phyloP scores from a whole-genome alignment of 2,888 invertebrate genomes.

The Adelognathus sp. region DNA sequence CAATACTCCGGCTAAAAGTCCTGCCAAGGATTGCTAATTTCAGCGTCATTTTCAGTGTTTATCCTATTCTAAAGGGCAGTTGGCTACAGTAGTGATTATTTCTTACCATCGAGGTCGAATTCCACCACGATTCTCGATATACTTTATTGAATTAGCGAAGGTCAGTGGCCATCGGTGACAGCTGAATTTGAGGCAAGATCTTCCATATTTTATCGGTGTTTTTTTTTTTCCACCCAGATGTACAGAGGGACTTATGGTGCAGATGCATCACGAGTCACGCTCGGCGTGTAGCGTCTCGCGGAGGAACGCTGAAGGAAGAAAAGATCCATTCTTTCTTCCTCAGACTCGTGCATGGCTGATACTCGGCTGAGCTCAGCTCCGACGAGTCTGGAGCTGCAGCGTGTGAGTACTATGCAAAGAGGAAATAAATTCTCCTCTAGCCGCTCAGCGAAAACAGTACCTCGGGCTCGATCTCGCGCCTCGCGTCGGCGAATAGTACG shows the following conservation, averaged over 20 bases:
- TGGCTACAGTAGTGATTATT: no score
- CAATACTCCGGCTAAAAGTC: no score
- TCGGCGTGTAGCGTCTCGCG: background rate
- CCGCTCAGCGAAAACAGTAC: conserved; percentile 35
- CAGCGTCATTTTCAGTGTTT: no score
- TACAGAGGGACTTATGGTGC: background rate
- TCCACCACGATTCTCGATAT: no score
- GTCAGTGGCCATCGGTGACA: no score
- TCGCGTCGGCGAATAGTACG: conserved; percentile 40
- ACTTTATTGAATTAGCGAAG: no score
- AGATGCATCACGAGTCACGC: conserved; percentile 37
- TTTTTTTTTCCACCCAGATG: background rate
- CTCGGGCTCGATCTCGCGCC: conserved; percentile 2
- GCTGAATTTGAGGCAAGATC: background rate
- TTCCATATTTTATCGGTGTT: conserved; percentile 23
- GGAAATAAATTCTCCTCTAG: conserved; percentile 45
- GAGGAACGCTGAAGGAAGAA: conserved; percentile 19
- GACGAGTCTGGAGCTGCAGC: conserved; percentile 2
- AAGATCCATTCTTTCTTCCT: conserved; percentile 20
- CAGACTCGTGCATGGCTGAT: background rate
- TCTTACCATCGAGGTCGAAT: no score
- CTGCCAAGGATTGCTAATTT: no score
- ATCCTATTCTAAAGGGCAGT: no score
- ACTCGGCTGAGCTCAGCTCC: conserved; percentile 4
- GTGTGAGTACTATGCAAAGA: conserved; percentile 48